Evolutionary conservation across 2,797 vertebrate species (phyloP), one percentile per base, ranked within the genome.

Genomic region (Nyctalus aviator): DNA sequence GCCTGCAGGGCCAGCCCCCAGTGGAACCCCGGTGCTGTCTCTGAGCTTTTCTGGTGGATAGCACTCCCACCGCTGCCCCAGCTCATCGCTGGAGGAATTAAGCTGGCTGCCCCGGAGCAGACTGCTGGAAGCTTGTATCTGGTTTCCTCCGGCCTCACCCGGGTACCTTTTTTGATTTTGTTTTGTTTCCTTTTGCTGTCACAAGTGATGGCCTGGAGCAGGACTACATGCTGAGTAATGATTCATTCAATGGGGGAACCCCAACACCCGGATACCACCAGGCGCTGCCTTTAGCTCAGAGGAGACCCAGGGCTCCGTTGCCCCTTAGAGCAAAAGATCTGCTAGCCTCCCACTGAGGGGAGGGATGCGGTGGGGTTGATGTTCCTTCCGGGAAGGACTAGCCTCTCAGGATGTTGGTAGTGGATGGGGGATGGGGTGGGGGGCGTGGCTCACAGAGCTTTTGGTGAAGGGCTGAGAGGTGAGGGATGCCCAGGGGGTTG

Each of bases 191-290:
- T 46, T 46, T 66, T 44, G 44, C 64, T 62, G 9, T 50, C 37
- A 6, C 66, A 86, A 50, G 12, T 30, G 21, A 27, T 32, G 37
- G 3, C 10, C 32, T 4, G 9, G 30, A 57, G 50, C 13, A 37
- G 32, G 44, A 78, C 8, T 37, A 14, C 4, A 11, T 53, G 5
- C 37, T 15, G 41, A 55, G 32, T 44, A 46, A 50, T 25, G 30
- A 48, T 27, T 30, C 4, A 1, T 53, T 50, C 84, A 66, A 50
- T 32, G 18, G 25, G 37, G 23, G 15, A 18, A 30, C 12, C 15
- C 15, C 0, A 7, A 3, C 9, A 4, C 5, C 21, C 15, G 0
- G 9, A 3, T 7, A 5, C 5, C 27, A 27, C 50, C 46, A 27
- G 18, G 21, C 15, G 84, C 25, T 46, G 46, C 55, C 69, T 91